Evolutionary conservation across 2,888 invertebrate species (phyloP).

Genomic region (Drosophila tanythrix): DNA sequence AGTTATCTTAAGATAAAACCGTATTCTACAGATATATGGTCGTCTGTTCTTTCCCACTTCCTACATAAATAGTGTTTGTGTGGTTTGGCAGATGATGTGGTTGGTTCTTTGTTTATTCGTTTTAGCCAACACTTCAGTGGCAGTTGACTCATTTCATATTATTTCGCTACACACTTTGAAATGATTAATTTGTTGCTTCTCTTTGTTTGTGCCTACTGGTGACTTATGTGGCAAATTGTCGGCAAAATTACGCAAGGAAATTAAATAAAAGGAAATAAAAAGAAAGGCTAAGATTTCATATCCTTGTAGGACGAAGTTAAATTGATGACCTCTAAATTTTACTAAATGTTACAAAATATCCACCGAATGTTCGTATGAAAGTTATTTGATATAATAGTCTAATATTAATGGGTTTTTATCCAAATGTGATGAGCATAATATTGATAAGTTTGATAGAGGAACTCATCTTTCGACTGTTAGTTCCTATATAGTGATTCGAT

Average conservation of each 20-base stretch:
- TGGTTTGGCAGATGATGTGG: neutral
- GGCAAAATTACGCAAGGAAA: neutral
- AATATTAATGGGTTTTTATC: neutral
- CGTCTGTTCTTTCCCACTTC: neutral
- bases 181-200: no score
- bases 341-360: neutral
- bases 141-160: conserved; percentile 12
- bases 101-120: neutral
- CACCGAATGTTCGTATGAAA: neutral
- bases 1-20: neutral
- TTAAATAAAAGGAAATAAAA: neutral
- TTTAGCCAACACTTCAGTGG: neutral
- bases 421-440: neutral
- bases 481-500: neutral
- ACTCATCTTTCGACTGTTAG: neutral
- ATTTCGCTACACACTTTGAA: conserved; percentile 19
- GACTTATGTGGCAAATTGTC: neutral
- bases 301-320: neutral
- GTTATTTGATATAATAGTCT: neutral
- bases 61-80: neutral
- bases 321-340: neutral
- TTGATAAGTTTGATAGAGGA: neutral
- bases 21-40: neutral
- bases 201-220: neutral
- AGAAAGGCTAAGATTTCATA: neutral